phyloP scores from a whole-genome alignment of 2,113 vertebrate genomes.

The Micromys minutus region DNA sequence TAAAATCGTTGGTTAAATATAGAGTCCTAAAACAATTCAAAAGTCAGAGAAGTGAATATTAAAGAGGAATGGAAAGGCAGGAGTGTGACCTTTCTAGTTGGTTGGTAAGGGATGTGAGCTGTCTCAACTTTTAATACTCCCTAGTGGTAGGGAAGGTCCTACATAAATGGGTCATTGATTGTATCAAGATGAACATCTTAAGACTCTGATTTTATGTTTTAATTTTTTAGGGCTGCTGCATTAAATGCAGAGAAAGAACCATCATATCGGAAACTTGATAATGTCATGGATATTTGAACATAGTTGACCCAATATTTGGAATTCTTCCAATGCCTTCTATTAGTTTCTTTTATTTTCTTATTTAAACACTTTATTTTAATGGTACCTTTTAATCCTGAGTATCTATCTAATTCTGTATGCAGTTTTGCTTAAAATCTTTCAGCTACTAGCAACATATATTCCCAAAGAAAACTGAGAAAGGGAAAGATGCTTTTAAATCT shows the following conservation, averaged over 20 bases:
- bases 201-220: slow-evolving; percentile 44
- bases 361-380: slow-evolving; percentile 36
- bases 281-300: not conserved
- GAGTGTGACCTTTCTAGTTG: slow-evolving; percentile 69
- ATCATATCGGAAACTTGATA: not conserved
- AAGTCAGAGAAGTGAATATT: slow-evolving; percentile 13
- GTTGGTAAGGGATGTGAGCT: slow-evolving; percentile 10
- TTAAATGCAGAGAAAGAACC: slow-evolving; percentile 40
- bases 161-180: slow-evolving; percentile 61
- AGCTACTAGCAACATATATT: slow-evolving; percentile 23
- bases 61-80: not conserved
- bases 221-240: slow-evolving; percentile 18
- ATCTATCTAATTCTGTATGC: not conserved
- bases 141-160: not conserved
- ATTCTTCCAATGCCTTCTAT: slow-evolving; percentile 8
- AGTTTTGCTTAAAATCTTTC: slow-evolving; percentile 15
- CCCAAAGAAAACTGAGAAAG: slow-evolving; percentile 5
- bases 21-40: slow-evolving; percentile 46
- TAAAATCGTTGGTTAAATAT: slow-evolving; percentile 35
- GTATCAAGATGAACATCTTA: slow-evolving; percentile 50
- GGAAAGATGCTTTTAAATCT: slow-evolving; percentile 4
- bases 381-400: not conserved
- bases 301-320: not conserved
- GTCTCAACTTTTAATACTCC: slow-evolving; percentile 62
- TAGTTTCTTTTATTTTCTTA: slow-evolving; percentile 39